These are phyloP conservation scores for mouse (Mus musculus) DNA, from an alignment of 2,113 vertebrate species.

Conservation along the genomic window DNA sequence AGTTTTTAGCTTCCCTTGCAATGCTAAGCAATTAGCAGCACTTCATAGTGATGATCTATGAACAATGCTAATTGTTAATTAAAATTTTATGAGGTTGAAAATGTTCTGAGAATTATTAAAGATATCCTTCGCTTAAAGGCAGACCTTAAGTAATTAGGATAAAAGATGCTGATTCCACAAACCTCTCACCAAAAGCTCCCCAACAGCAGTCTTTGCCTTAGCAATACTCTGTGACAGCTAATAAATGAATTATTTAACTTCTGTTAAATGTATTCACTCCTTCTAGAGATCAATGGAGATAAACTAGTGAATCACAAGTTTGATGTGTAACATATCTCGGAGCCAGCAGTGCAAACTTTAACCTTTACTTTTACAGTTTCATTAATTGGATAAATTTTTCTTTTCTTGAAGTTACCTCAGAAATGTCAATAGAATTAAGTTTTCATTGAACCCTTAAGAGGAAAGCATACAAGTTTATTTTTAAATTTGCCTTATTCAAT, in stretches of 20 bases:
- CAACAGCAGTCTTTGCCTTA: slow-evolving; percentile 18
- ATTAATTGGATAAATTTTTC: background rate
- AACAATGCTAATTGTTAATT: slow-evolving; percentile 68
- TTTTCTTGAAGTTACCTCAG: background rate
- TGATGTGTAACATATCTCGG: background rate
- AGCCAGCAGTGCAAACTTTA: background rate
- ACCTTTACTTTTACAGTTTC: slow-evolving; percentile 5
- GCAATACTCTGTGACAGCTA: slow-evolving; percentile 36
- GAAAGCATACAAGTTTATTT: slow-evolving; percentile 19
- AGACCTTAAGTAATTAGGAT: slow-evolving; percentile 57
- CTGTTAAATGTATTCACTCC: slow-evolving; percentile 43
- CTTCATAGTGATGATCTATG: slow-evolving; percentile 50
- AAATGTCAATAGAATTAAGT: slow-evolving; percentile 49
- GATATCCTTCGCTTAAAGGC: slow-evolving; percentile 37
- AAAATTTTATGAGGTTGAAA: slow-evolving; percentile 69
- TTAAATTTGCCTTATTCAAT: background rate
- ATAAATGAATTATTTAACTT: slow-evolving; percentile 68
- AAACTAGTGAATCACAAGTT: slow-evolving; percentile 28
- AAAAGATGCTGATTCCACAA: slow-evolving; percentile 67
- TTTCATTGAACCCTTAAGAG: slow-evolving; percentile 48
- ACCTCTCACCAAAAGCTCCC: slow-evolving; percentile 36
- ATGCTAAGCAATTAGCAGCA: slow-evolving; percentile 13
- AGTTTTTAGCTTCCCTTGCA: background rate
- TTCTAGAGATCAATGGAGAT: slow-evolving; percentile 32
- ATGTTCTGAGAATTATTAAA: slow-evolving; percentile 70